A percentile compares a stretch with the other conserved stretches of the same genome.
Evolutionary conservation across 2,797 vertebrate species (phyloP).

Genomic region (Phrynocephalus guinanensis): DNA sequence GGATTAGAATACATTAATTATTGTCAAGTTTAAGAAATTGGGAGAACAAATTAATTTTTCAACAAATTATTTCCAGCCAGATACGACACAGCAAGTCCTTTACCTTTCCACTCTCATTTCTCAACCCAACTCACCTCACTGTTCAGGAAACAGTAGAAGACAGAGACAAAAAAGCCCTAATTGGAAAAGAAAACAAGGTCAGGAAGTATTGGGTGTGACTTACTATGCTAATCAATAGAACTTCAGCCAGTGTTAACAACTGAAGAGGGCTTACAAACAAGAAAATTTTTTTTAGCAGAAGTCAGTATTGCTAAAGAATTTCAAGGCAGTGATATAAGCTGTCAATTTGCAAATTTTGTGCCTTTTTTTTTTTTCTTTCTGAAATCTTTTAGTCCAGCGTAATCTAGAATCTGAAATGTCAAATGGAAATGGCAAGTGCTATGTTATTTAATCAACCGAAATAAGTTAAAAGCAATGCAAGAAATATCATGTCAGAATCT

Average conservation of each 20-base stretch:
- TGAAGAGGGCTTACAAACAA: too few relatives aligned
- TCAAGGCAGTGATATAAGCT: neutral
- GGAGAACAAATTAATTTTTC: neutral
- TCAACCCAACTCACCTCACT: constrained; percentile 88
- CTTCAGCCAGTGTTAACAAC: too few relatives aligned
- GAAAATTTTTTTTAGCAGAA: too few relatives aligned
- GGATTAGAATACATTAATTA: neutral
- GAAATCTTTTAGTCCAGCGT: neutral
- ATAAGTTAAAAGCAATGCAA: neutral
- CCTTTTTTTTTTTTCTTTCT: neutral
- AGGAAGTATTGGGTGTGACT: neutral
- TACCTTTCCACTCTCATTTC: neutral
- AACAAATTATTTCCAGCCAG: neutral
- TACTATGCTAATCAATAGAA: too few relatives aligned
- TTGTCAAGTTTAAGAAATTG: neutral
- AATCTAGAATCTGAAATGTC: neutral
- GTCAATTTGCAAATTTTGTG: neutral
- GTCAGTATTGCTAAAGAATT: neutral
- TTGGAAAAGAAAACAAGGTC: constrained; percentile 38
- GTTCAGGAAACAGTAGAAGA: constrained; percentile 99
- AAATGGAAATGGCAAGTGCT: neutral
- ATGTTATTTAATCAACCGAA: neutral
- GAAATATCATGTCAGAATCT: neutral
- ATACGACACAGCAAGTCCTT: neutral
- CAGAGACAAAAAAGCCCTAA: constrained; percentile 98